A percentile compares a stretch with the other conserved stretches of the same genome.
phyloP scores from a whole-genome alignment of 2,797 vertebrate genomes.

The Lacerta bilineata region DNA sequence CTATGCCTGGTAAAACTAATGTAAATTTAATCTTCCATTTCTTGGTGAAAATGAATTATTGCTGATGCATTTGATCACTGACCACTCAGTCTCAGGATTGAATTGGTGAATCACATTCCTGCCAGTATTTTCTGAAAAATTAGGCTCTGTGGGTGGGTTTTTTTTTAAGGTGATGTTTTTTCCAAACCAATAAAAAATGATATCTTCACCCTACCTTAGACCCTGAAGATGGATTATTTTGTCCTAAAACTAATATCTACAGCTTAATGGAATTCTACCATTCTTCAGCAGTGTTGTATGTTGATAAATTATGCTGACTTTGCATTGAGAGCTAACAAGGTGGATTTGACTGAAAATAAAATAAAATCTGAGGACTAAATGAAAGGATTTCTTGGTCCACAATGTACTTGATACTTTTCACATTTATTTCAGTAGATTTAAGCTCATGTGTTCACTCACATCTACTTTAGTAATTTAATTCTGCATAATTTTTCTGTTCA shows the following conservation, averaged over 20 bases:
- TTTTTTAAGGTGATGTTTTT: constrained; percentile 12
- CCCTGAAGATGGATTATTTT: constrained; percentile 25
- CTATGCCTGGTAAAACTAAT: constrained; percentile 26
- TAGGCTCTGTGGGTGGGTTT: neutral
- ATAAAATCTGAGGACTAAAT: neutral
- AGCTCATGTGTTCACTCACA: neutral
- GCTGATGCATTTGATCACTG: constrained; percentile 60
- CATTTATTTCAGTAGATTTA: too few species aligned
- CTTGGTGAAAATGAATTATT: constrained; percentile 55
- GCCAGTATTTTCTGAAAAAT: constrained; percentile 6
- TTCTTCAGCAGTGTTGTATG: neutral
- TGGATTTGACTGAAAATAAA: constrained; percentile 55
- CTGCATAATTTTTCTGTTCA: neutral
- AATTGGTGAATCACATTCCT: constrained; percentile 41
- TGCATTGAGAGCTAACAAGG: constrained; percentile 24
- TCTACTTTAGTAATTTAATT: neutral
- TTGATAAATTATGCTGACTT: constrained; percentile 40
- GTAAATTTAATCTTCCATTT: constrained; percentile 67
- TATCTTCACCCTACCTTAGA: constrained; percentile 36
- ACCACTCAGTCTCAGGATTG: constrained; percentile 44
- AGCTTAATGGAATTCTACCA: neutral
- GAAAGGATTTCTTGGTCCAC: neutral
- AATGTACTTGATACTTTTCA: neutral
- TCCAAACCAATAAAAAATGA: neutral
- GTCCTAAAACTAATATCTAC: constrained; percentile 48